Percentiles rank a stretch among this genome's conserved stretches.
phyloP scores from a whole-genome alignment of 2,797 vertebrate genomes.

The Tachyglossus aculeatus region DNA sequence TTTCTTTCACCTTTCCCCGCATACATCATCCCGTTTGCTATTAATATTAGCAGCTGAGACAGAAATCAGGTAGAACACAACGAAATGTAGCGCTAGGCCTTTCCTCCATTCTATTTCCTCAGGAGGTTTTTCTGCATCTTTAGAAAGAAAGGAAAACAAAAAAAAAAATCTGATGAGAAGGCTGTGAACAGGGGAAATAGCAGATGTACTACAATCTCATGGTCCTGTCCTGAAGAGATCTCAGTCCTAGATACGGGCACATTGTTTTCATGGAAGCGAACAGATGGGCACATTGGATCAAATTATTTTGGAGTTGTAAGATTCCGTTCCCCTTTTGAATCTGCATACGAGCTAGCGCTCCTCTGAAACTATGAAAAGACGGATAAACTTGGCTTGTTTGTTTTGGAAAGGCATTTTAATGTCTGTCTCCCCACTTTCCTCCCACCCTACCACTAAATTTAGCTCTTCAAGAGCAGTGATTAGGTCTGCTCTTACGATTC shows the following conservation, averaged over 20 bases:
- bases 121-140: conserved; percentile 62
- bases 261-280: conserved; percentile 59
- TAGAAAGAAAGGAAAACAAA: conserved; percentile 32
- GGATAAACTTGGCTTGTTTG: too few species aligned
- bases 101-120: conserved; percentile 50
- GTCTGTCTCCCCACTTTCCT: too few species aligned
- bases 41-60: conserved; percentile 65
- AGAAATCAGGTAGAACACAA: conserved; percentile 56
- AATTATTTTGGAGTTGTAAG: conserved; percentile 55
- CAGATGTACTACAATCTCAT: conserved; percentile 65
- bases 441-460: too few species aligned
- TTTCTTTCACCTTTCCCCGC: conserved; percentile 50
- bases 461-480: too few species aligned
- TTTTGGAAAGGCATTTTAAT: too few species aligned
- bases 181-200: conserved; percentile 58
- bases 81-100: conserved; percentile 54
- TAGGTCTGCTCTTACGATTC: too few species aligned
- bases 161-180: conserved; percentile 39
- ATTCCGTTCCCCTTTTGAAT: conserved; percentile 54
- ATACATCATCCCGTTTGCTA: conserved; percentile 57
- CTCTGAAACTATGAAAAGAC: too few species aligned
- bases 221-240: conserved; percentile 62
- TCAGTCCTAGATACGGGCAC: conserved; percentile 50
- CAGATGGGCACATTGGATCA: conserved; percentile 66
- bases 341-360: too few species aligned